Evolutionary conservation across 2,113 vertebrate genomes (phyloP), one percentile per base, ranked within the genome.

Genomic region (Excalfactoria chinensis): DNA sequence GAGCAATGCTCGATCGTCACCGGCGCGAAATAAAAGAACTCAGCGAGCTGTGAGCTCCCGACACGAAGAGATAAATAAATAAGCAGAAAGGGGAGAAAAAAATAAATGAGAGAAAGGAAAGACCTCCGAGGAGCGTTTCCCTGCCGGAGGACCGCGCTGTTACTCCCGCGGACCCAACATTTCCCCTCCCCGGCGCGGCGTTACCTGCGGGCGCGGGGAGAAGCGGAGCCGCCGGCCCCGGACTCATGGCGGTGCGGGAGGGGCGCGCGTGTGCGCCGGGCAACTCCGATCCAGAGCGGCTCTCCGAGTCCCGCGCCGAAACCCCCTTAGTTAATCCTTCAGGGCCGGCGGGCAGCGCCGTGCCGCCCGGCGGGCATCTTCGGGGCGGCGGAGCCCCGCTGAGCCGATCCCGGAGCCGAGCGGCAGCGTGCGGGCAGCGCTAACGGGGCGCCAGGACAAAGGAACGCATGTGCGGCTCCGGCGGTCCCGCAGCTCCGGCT

Each of bases 381-480:
- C 84, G 66, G 74, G 72, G 58, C 73, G 5, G 87, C 64, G 59
- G 40, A n/a, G 60, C 14, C 26, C 49, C 49, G 49, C 49, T 28
- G 49, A 53, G 49, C 49, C 49, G 49, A 53, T 53, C 49, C 25
- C 49, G 49, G 49, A 53, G 25, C 49, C 49, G 49, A 26, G 49
- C 49, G 49, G 49, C 49, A 51, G 49, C 49, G 49, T 21, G 49
- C 49, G 49, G 49, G 49, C 48, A 49, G 48, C 49, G 49, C 51
- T 44, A 93, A 95, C 97, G 94, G 96, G 14, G 49, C 49, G 25
- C 49, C 95, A 97, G 98, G 98, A 98, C 98, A 98, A 98, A 98
- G 98, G 88, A 97, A 97, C 95, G 96, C 98, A 97, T 98, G 98
- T 95, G 98, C 98, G 94, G 49, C 49, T 53, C 49, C 49, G 25